phyloP scores from a whole-genome alignment of 2,113 vertebrate species.

The Pholis gunnellus region DNA sequence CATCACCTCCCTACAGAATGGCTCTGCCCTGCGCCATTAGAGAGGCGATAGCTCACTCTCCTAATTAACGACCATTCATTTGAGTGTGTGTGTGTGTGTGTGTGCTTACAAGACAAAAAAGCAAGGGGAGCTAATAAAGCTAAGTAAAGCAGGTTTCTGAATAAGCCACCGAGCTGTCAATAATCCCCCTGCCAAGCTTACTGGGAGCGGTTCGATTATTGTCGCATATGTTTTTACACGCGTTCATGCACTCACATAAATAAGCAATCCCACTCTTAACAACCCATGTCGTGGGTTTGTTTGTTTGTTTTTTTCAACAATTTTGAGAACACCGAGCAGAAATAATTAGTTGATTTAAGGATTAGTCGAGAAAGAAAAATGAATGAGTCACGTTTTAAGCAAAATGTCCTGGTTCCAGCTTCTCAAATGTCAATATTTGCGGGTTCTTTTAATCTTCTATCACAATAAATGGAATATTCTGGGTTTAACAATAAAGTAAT shows the following conservation, averaged over 20 bases:
- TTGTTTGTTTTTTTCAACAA: neutral
- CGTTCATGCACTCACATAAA: neutral
- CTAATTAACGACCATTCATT: constrained; percentile 65
- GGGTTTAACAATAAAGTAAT: neutral
- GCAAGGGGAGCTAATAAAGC: constrained; percentile 36
- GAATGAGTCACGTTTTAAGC: neutral
- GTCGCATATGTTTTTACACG: too few species aligned
- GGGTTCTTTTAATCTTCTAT: neutral
- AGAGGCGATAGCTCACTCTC: constrained; percentile 49
- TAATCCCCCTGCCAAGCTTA: neutral
- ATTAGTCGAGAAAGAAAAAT: neutral
- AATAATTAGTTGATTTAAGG: neutral
- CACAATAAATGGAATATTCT: neutral
- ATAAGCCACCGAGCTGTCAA: constrained; percentile 18
- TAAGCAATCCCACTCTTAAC: neutral
- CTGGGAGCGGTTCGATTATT: neutral
- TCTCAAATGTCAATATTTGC: neutral
- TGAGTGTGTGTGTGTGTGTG: constrained; percentile 13
- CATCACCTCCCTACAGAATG: constrained; percentile 33
- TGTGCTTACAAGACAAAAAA: constrained; percentile 13
- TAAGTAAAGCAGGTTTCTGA: constrained; percentile 24
- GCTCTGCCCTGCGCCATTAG: constrained; percentile 53
- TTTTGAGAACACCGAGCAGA: neutral
- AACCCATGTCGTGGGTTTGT: neutral
- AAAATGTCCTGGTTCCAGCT: neutral